Evolutionary conservation across 2,797 vertebrate species (phyloP).

Genomic region (Ceryle rudis): DNA sequence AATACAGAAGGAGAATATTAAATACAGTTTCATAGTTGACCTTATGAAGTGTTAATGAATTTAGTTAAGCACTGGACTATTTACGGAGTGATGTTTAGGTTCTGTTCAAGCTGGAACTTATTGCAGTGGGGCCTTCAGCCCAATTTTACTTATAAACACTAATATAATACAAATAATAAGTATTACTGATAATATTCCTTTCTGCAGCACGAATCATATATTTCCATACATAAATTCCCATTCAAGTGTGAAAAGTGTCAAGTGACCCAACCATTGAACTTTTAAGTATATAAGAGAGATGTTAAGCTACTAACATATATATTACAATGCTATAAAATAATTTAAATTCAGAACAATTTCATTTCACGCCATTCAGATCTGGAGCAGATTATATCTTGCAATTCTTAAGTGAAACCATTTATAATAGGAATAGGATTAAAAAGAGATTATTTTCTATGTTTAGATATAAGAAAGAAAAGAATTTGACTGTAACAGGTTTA

Average conservation of each 20-base stretch:
- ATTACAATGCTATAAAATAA: background rate
- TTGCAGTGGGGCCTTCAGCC: background rate
- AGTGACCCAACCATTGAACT: background rate
- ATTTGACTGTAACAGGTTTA: background rate
- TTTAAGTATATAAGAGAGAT: background rate
- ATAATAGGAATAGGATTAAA: background rate
- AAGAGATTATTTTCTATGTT: background rate
- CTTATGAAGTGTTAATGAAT: background rate
- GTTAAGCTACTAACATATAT: background rate
- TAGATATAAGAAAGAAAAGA: background rate
- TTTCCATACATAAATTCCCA: background rate
- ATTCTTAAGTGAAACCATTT: background rate
- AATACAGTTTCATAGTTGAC: background rate
- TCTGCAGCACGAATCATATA: background rate
- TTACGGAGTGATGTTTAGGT: background rate
- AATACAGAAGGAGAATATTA: background rate
- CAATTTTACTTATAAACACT: background rate
- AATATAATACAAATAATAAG: background rate
- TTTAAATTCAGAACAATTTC: background rate
- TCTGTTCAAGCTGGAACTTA: background rate
- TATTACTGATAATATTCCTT: background rate
- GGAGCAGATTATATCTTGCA: background rate
- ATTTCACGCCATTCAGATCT: background rate
- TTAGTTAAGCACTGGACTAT: background rate
- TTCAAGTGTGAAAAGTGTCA: background rate